A percentile compares a stretch with the other conserved stretches of the same genome.
phyloP scores from a whole-genome alignment of 64 coral and sea anemone genomes.

The Stylophora pistillata region DNA sequence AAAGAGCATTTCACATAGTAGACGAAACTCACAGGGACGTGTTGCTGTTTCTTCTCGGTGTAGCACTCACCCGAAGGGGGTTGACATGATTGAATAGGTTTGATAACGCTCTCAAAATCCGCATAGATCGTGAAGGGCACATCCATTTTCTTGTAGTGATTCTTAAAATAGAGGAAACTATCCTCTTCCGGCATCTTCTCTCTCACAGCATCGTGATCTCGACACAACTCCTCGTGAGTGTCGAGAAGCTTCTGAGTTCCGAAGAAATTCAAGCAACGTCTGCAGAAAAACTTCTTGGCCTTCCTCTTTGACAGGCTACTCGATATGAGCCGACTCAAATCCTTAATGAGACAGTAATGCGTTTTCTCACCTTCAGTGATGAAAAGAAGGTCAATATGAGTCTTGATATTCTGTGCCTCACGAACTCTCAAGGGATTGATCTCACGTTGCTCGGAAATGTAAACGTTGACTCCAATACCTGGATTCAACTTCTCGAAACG shows the following conservation, averaged over 20 bases:
- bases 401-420: too few species aligned
- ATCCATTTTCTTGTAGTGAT: background rate
- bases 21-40: constrained; percentile 24
- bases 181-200: background rate
- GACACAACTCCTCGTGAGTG: constrained; percentile 2
- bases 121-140: too few species aligned
- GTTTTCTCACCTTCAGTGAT: too few species aligned
- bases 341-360: too few species aligned
- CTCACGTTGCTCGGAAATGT: background rate
- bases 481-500: background rate
- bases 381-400: too few species aligned
- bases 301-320: constrained; percentile 1
- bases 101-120: background rate
- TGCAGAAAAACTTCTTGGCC: background rate
- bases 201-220: constrained; percentile 3
- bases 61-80: background rate
- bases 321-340: too few species aligned
- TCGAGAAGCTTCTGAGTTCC: background rate
- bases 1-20: constrained; percentile 36
- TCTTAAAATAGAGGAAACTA: background rate
- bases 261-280: constrained; percentile 35
- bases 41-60: constrained; percentile 21
- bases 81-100: background rate
- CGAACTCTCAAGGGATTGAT: background rate
- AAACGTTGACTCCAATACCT: background rate